A percentile compares a stretch with the other conserved stretches of the same genome.
Conservation (phyloP, 2,888 invertebrate species). For the Callinectes sapidus region DNA sequence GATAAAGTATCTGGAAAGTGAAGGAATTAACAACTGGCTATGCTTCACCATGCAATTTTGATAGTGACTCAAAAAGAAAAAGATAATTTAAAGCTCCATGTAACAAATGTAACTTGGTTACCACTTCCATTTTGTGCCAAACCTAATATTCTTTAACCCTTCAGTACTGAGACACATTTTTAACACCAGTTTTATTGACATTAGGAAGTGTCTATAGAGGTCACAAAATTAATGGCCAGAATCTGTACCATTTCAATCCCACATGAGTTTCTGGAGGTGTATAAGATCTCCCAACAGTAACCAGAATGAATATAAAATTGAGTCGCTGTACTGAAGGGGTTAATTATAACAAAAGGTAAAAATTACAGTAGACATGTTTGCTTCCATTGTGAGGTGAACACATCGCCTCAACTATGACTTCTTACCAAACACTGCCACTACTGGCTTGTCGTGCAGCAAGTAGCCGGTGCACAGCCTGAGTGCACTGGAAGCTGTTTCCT, state of each 20-base stretch:
- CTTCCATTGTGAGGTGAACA: not conserved
- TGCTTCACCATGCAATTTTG: not conserved
- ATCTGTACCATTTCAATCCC: too few relatives aligned
- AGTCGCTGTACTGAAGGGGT: too few relatives aligned
- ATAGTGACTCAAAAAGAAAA: not conserved
- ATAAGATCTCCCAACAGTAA: too few relatives aligned
- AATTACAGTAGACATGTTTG: not conserved
- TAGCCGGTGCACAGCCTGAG: slow-evolving; percentile 63
- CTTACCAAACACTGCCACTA: slow-evolving; percentile 66
- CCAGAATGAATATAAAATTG: too few relatives aligned
- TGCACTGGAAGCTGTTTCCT: slow-evolving; percentile 50
- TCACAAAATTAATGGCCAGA: too few relatives aligned
- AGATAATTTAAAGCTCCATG: not conserved
- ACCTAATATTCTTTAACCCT: not conserved
- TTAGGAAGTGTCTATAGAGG: too few relatives aligned
- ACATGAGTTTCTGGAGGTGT: too few relatives aligned
- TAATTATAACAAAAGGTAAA: not conserved
- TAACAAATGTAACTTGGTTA: not conserved
- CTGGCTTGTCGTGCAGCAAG: slow-evolving; percentile 59
- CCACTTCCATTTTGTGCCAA: not conserved
- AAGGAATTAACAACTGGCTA: not conserved
- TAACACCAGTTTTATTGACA: too few relatives aligned
- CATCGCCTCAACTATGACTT: slow-evolving; percentile 2
- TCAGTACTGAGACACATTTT: too few relatives aligned
- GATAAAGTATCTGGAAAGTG: not conserved